These are phyloP conservation scores for Myrmophylax atrothorax DNA, from an alignment of 2,113 vertebrate genomes.

Conservation along the genomic window DNA sequence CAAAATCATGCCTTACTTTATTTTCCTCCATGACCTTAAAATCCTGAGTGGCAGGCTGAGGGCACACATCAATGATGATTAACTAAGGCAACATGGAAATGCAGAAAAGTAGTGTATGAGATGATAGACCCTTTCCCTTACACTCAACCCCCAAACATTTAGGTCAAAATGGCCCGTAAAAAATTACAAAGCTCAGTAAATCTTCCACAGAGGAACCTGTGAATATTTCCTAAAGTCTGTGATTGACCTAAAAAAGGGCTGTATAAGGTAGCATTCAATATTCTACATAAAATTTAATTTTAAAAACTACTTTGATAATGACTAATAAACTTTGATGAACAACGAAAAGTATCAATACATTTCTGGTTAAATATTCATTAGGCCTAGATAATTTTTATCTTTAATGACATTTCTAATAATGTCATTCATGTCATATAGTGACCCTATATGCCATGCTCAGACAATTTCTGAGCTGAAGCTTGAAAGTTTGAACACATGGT, in stretches of 20 bases:
- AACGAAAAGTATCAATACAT: background rate
- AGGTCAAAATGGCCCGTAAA: background rate
- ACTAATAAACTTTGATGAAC: background rate
- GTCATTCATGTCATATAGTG: background rate
- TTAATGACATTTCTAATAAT: background rate
- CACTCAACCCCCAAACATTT: background rate
- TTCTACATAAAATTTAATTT: background rate
- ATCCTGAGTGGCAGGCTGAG: background rate
- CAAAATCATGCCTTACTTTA: background rate
- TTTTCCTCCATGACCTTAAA: background rate
- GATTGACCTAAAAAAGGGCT: accelerated
- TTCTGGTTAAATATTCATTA: background rate
- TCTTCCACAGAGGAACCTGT: background rate
- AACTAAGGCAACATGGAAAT: background rate
- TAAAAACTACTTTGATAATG: background rate
- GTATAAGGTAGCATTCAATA: background rate
- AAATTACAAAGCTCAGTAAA: background rate
- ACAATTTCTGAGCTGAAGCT: background rate
- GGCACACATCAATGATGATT: background rate
- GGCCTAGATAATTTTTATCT: background rate
- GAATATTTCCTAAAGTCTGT: background rate
- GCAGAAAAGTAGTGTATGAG: background rate
- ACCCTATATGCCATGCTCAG: background rate
- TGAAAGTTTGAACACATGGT: accelerated
- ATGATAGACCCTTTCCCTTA: background rate